Evolutionary conservation across 2,888 invertebrate species (phyloP).

Genomic region (Danaus chrysippus): DNA sequence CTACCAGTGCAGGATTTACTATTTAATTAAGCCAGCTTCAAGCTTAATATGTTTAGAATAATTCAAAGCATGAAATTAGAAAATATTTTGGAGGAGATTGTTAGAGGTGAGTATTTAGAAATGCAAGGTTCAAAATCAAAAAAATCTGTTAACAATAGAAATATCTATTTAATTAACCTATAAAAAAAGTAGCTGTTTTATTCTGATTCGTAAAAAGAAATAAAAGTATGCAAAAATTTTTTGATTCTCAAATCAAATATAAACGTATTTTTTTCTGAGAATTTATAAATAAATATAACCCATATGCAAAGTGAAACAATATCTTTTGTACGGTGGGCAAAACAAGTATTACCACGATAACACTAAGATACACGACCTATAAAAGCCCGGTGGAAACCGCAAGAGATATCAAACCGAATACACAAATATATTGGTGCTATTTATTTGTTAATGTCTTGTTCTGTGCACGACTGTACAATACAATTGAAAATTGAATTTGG

Average conservation of each 20-base stretch:
- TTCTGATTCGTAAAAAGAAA: no score
- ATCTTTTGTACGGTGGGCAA: conserved; percentile 18
- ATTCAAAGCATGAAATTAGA: neutral
- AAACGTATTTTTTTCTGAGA: neutral
- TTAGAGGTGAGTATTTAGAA: neutral
- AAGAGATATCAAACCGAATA: conserved; percentile 32
- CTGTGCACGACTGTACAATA: neutral
- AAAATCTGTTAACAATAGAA: no score
- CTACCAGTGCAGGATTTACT: conserved; percentile 7
- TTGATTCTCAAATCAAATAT: no score
- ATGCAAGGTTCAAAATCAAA: no score
- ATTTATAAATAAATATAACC: neutral
- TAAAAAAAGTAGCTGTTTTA: no score
- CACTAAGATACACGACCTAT: conserved; percentile 46
- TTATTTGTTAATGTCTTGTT: neutral
- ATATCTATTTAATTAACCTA: no score
- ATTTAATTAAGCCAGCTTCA: conserved; percentile 14
- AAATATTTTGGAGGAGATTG: neutral
- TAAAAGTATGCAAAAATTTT: no score
- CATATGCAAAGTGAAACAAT: conserved; percentile 14
- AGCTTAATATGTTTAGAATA: neutral
- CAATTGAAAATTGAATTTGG: neutral
- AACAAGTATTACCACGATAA: conserved; percentile 38
- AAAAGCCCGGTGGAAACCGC: conserved; percentile 44
- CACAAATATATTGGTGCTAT: neutral